These are phyloP conservation scores for Nephotettix cincticeps DNA, from an alignment of 1,140 invertebrate genomes.

Conservation along the genomic window DNA sequence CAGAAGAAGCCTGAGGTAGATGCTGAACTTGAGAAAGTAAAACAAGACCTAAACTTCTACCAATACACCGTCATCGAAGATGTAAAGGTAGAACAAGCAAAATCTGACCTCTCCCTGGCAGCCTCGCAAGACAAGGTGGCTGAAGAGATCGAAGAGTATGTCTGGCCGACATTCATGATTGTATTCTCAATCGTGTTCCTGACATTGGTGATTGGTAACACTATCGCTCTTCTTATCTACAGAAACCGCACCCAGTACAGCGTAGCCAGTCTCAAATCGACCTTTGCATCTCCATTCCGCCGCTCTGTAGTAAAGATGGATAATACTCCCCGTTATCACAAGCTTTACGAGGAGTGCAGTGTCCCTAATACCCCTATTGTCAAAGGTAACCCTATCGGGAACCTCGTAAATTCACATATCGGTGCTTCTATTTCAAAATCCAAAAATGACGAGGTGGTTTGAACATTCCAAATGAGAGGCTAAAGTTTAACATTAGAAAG, in stretches of 20 bases:
- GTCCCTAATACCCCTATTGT: slow-evolving; percentile 34
- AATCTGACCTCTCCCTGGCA: background rate
- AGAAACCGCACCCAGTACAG: slow-evolving; percentile 15
- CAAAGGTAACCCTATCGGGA: slow-evolving; percentile 21
- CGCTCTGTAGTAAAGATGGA: slow-evolving; percentile 29
- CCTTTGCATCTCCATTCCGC: slow-evolving; percentile 20
- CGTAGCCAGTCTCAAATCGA: background rate
- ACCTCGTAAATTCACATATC: background rate
- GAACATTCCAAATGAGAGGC: background rate
- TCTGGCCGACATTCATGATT: slow-evolving; percentile 12
- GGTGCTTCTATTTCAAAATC: background rate
- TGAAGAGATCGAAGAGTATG: background rate
- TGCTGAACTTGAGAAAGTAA: slow-evolving; percentile 19
- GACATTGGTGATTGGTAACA: slow-evolving; percentile 2
- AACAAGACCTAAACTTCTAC: slow-evolving; percentile 15
- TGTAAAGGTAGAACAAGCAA: background rate
- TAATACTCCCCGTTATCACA: slow-evolving; percentile 36
- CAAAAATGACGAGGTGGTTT: background rate
- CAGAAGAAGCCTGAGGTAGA: background rate
- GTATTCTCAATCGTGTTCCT: slow-evolving; percentile 15
- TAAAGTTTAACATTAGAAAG: no score
- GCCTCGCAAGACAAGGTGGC: background rate
- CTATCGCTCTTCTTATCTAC: slow-evolving; percentile 8
- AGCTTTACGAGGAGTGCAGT: slow-evolving; percentile 41
- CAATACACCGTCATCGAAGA: background rate